Base-by-base conservation (phyloP, 2,888 invertebrate genomes). In the Elegia similella region DNA sequence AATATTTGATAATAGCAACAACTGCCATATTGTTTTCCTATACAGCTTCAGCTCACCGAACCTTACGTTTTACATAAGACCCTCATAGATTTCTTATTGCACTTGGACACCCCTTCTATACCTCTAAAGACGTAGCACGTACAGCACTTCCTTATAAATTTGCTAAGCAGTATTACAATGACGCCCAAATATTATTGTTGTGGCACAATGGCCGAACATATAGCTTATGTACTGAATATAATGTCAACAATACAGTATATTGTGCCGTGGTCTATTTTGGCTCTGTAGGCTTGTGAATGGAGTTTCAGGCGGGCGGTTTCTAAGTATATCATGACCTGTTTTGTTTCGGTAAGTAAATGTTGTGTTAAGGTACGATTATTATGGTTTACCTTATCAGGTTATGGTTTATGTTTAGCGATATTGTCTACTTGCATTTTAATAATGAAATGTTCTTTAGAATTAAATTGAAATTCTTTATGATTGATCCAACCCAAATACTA, bases 121-220 rank as follows among this genome's bases (percentile, higher is more conserved):
- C 10, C 46, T 46, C 23, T 43, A 7, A 10, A 12, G 43, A 23
- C 23, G 46, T 12, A 46, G 2, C 16, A 16, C 8, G 7, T 23
- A 46, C 23, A n/a, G 7, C 16, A 16, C 13, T 42, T 48, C 42
- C 43, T 15, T 23, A 34, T 53, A 34, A 44, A 32, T 47, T 48
- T 42, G 48, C 48, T 43, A 52, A 53, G 23, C 32, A 47, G 34
- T 42, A 59, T 62, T 59, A 76, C 74, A 81, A 80, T 76, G 63
- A 70, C 60, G 58, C 67, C 74, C 69, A 70, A 74, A 77, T 75
- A 75, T 78, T 75, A 78, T 79, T 78, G 73, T 76, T 71, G 60
- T 56, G 56, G 59, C 59, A 79, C 76, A 80, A 78, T 78, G 60
- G 70, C 16, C 16, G 50, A 34, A 50, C 32, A 50, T 50, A 50